These are phyloP conservation scores for Fundulus diaphanus DNA, from an alignment of 2,797 vertebrate genomes.

Conservation along the genomic window DNA sequence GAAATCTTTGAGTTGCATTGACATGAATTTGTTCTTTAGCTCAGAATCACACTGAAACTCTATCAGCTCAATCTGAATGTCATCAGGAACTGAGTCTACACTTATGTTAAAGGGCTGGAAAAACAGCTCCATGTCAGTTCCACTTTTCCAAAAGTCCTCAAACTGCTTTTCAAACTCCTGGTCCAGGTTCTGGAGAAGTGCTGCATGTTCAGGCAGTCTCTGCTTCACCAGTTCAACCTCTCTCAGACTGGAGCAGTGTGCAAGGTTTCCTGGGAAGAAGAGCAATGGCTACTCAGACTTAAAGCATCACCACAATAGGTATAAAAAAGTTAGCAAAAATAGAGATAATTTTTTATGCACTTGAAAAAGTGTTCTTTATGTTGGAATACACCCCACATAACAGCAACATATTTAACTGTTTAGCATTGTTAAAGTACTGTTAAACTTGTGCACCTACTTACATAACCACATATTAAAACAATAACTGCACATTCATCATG, in stretches of 20 bases:
- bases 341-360: too few relatives aligned
- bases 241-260: not conserved
- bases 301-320: not conserved
- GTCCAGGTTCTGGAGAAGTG: not conserved
- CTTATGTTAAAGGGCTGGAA: not conserved
- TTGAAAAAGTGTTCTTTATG: too few relatives aligned
- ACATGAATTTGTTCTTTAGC: too few relatives aligned
- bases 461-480: too few relatives aligned
- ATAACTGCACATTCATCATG: too few relatives aligned
- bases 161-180: not conserved
- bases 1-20: too few relatives aligned
- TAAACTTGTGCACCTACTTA: too few relatives aligned
- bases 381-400: too few relatives aligned
- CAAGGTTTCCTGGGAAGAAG: not conserved
- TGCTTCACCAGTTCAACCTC: not conserved
- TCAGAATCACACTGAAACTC: slow-evolving; percentile 1
- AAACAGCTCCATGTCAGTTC: not conserved
- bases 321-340: too few relatives aligned
- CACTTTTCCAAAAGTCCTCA: not conserved
- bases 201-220: not conserved
- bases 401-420: too few relatives aligned
- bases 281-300: not conserved
- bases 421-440: too few relatives aligned
- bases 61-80: not conserved
- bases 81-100: too few relatives aligned